These are phyloP conservation scores for Scalopus aquaticus DNA, from an alignment of 2,113 vertebrate species.

Conservation along the genomic window DNA sequence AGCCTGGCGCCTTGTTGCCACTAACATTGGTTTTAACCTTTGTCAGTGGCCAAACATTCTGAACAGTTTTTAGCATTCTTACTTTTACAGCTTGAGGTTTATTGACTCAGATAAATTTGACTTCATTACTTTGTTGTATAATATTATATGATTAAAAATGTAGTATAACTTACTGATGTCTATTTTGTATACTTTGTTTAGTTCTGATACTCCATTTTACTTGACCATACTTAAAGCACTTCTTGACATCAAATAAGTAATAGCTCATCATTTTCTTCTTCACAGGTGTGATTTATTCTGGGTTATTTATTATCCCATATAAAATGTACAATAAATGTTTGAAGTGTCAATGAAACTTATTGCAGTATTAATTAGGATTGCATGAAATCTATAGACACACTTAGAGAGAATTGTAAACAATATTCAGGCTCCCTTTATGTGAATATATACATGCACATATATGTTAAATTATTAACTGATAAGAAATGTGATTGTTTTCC, in stretches of 20 bases:
- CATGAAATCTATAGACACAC: background rate
- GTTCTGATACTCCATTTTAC: background rate
- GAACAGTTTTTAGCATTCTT: no score
- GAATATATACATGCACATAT: background rate
- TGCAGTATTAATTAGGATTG: background rate
- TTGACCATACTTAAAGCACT: background rate
- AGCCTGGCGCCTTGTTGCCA: no score
- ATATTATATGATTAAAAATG: background rate
- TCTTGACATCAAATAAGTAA: background rate
- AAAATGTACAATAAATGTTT: background rate
- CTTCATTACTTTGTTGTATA: background rate
- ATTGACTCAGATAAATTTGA: background rate
- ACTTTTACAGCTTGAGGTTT: no score
- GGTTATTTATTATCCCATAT: background rate
- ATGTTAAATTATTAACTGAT: background rate
- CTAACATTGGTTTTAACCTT: no score
- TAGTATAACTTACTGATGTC: background rate
- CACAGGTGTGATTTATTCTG: background rate
- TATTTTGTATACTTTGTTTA: background rate
- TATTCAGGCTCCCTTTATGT: background rate
- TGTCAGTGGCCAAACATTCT: no score
- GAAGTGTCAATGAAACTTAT: background rate
- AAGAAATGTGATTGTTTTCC: background rate
- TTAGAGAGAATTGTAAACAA: background rate
- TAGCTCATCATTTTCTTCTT: background rate